Percentiles rank a stretch among this genome's conserved stretches.
These are phyloP conservation scores for Ypsolopha scabrella DNA, from an alignment of 2,888 invertebrate genomes.

Conservation along the genomic window DNA sequence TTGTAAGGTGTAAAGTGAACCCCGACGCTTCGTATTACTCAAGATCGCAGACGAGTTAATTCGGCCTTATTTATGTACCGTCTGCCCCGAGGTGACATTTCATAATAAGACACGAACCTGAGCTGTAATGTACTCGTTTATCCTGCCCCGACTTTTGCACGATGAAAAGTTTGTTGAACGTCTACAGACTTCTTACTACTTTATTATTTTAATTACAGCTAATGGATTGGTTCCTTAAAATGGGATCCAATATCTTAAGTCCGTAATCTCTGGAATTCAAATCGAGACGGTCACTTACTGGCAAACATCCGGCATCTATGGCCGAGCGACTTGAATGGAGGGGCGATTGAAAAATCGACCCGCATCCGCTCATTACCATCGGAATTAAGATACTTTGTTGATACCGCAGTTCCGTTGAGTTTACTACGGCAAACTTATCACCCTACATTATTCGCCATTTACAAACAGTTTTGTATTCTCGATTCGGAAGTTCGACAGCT, in stretches of 20 bases:
- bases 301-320: background rate
- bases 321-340: slow-evolving; percentile 6
- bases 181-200: slow-evolving; percentile 23
- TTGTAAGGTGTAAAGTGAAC: slow-evolving; percentile 38
- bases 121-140: slow-evolving; percentile 28
- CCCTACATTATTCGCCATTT: no score
- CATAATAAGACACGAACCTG: slow-evolving; percentile 50
- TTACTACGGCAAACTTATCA: no score
- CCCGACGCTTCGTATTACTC: slow-evolving; percentile 31
- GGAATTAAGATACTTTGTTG: slow-evolving; percentile 26
- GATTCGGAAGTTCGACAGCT: background rate
- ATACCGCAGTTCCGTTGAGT: slow-evolving; percentile 8
- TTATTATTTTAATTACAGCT: slow-evolving; percentile 11
- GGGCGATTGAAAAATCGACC: slow-evolving; percentile 49
- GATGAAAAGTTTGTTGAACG: slow-evolving; percentile 43
- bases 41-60: slow-evolving; percentile 65
- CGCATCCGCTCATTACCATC: slow-evolving; percentile 50
- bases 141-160: slow-evolving; percentile 27
- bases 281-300: background rate
- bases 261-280: no score
- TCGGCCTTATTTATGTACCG: slow-evolving; percentile 63
- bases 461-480: no score
- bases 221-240: no score
- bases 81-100: slow-evolving; percentile 62
- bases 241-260: no score